A percentile compares a stretch with the other conserved stretches of the same genome.
Evolutionary conservation across 2,888 invertebrate species (phyloP).

Genomic region (Amphimallon solstitiale): DNA sequence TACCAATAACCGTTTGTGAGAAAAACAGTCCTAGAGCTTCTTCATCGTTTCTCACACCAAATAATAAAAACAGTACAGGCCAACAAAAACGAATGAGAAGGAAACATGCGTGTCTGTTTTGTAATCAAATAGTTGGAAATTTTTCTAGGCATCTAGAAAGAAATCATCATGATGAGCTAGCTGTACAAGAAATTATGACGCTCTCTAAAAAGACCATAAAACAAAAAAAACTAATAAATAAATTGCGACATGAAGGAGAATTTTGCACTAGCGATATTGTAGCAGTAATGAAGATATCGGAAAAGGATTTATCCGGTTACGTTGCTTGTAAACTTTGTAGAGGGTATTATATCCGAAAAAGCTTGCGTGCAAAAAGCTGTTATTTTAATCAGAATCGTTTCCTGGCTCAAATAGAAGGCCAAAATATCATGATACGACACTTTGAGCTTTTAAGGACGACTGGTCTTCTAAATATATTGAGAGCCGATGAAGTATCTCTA

Average conservation of each 20-base stretch:
- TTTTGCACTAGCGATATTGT: conserved; percentile 20
- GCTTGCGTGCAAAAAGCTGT: conserved; percentile 40
- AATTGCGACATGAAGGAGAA: conserved; percentile 39
- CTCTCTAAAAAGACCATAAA: conserved; percentile 24
- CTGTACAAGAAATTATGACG: conserved; percentile 31
- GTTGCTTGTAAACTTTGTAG: conserved; percentile 38
- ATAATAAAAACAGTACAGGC: too few species aligned
- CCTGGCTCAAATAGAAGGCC: conserved; percentile 36
- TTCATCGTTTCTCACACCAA: too few species aligned
- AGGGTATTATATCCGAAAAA: conserved; percentile 41
- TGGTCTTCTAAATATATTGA: conserved; percentile 40
- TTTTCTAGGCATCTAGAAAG: conserved; percentile 36
- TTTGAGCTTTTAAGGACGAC: conserved; percentile 35
- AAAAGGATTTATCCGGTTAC: conserved; percentile 13
- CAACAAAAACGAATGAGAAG: background rate
- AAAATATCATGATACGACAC: too few species aligned
- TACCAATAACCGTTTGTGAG: too few species aligned
- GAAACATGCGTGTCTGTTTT: conserved; percentile 17
- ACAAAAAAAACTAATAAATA: conserved; percentile 40
- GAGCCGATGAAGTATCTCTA: conserved; percentile 42
- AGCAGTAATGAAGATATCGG: background rate
- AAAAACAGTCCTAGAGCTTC: too few species aligned
- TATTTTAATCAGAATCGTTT: conserved; percentile 36
- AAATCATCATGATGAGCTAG: conserved; percentile 35
- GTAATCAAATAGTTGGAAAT: conserved; percentile 37